Evolutionary conservation across 2,797 vertebrate genomes (phyloP).

Genomic region (Microcaecilia unicolor): DNA sequence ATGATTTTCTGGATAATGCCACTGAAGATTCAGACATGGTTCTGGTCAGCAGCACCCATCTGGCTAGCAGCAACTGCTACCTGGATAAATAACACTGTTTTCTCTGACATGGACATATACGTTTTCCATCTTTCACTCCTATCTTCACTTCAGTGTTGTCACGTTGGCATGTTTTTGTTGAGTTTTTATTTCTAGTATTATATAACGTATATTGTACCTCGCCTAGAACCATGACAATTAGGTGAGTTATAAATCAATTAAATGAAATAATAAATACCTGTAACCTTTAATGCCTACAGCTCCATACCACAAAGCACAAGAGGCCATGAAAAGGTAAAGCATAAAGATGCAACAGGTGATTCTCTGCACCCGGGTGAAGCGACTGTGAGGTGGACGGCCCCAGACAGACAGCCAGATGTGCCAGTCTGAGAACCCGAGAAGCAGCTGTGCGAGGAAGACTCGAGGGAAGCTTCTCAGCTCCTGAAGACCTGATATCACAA

Average conservation of each 20-base stretch:
- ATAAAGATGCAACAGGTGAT: constrained; percentile 54
- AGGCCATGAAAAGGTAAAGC: constrained; percentile 59
- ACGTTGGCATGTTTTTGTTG: too few species aligned
- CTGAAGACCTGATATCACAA: constrained; percentile 48
- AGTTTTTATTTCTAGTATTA: too few species aligned
- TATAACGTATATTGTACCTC: too few species aligned
- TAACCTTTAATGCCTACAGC: constrained; percentile 37
- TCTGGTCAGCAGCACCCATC: too few species aligned
- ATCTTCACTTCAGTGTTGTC: too few species aligned
- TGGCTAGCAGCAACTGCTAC: too few species aligned
- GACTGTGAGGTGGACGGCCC: constrained; percentile 53
- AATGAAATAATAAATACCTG: constrained; percentile 37
- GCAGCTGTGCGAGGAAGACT: constrained; percentile 55
- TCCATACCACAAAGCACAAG: constrained; percentile 60
- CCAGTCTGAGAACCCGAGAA: constrained; percentile 52
- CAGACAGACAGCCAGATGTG: constrained; percentile 71
- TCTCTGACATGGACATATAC: too few species aligned
- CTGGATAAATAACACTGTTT: too few species aligned
- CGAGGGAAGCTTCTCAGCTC: constrained; percentile 53
- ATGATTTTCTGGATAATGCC: too few species aligned
- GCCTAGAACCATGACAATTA: too few species aligned
- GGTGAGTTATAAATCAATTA: neutral
- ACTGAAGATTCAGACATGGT: too few species aligned
- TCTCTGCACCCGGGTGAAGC: constrained; percentile 62
- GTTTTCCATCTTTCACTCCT: too few species aligned